Percentiles rank a stretch among this genome's conserved stretches.
Conservation (phyloP, 92 coral and sea anemone species). For the Heliopora coerulea region DNA sequence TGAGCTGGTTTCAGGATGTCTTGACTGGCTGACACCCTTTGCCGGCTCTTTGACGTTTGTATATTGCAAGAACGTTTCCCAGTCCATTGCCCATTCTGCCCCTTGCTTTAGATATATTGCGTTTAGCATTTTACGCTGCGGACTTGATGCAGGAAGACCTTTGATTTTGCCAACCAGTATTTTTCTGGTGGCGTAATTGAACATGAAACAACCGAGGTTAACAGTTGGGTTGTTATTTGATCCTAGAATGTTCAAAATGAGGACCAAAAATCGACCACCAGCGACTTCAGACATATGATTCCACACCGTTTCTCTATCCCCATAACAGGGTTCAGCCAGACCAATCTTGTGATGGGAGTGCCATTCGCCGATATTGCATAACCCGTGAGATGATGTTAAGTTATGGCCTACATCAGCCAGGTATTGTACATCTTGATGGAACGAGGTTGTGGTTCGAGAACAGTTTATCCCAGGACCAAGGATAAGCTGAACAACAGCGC, state of each 20-base stretch:
- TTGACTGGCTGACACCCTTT: too few relatives aligned
- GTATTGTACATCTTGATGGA: slow-evolving; percentile 74
- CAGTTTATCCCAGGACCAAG: slow-evolving; percentile 68
- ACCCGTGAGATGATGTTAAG: slow-evolving; percentile 57
- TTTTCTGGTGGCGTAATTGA: slow-evolving; percentile 5
- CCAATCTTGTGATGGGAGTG: slow-evolving; percentile 83
- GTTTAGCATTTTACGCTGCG: slow-evolving; percentile 8
- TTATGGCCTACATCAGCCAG: slow-evolving; percentile 61
- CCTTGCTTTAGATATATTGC: neutral
- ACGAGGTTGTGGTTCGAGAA: slow-evolving; percentile 55
- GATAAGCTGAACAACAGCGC: slow-evolving; percentile 53
- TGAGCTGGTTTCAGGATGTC: too few relatives aligned
- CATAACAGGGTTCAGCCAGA: slow-evolving; percentile 65
- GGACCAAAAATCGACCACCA: slow-evolving; percentile 62
- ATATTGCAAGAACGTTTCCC: neutral
- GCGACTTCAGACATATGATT: slow-evolving; percentile 51
- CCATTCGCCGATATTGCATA: slow-evolving; percentile 94
- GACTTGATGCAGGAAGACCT: neutral
- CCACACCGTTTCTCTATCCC: slow-evolving; percentile 68
- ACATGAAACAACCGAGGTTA: slow-evolving; percentile 28
- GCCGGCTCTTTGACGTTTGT: too few relatives aligned
- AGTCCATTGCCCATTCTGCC: neutral
- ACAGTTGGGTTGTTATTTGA: neutral
- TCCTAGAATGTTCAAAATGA: slow-evolving; percentile 69
- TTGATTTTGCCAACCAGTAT: slow-evolving; percentile 4